Conservation (phyloP, 2,888 invertebrate genomes). For the Strigamia transsilvanica region DNA sequence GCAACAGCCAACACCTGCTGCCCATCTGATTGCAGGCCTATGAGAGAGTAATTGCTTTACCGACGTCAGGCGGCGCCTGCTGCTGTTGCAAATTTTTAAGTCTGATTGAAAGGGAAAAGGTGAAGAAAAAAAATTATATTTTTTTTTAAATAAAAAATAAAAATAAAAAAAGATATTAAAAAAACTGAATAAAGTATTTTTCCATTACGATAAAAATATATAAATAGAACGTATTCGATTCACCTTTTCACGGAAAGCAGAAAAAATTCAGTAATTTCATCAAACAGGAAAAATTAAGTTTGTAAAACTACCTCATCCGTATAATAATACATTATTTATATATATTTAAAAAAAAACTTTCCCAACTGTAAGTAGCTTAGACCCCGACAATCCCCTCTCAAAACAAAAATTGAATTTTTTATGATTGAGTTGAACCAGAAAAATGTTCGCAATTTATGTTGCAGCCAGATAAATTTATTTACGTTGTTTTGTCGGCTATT, state of each 20-base stretch:
- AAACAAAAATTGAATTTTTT: neutral
- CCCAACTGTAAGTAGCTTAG: neutral
- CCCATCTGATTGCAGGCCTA: constrained; percentile 47
- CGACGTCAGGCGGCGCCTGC: constrained; percentile 43
- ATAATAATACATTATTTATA: too few relatives aligned
- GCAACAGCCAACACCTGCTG: constrained; percentile 49
- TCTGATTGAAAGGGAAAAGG: constrained; percentile 25
- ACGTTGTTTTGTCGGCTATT: constrained; percentile 28
- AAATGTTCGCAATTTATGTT: constrained; percentile 26
- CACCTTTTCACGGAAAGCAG: too few relatives aligned
- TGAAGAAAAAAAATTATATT: neutral
- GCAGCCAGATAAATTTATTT: neutral
- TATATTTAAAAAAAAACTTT: neutral
- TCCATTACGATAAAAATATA: neutral
- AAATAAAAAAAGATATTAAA: neutral
- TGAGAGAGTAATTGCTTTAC: constrained; percentile 49
- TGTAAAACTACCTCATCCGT: too few relatives aligned
- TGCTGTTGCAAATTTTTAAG: constrained; percentile 44
- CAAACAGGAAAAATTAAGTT: too few relatives aligned
- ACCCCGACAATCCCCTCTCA: neutral
- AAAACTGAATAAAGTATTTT: neutral
- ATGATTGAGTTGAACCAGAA: constrained; percentile 36
- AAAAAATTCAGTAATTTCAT: too few relatives aligned
- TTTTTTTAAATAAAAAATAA: neutral
- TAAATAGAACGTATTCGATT: neutral